phyloP scores from a whole-genome alignment of 2,888 invertebrate species.

The Paralinhomoeus sp. region DNA sequence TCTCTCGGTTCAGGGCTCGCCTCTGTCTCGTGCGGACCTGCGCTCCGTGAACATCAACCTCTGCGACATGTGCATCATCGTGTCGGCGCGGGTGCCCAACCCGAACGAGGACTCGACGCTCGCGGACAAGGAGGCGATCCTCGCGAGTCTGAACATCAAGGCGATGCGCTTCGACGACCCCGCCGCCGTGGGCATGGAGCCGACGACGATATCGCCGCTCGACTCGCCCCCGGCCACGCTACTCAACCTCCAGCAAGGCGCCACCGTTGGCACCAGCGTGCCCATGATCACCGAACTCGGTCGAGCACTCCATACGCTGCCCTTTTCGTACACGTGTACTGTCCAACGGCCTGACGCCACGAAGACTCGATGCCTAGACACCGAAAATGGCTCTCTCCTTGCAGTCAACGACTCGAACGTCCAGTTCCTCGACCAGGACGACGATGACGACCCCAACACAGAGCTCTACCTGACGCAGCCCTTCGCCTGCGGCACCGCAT shows the following conservation, averaged over 20 bases:
- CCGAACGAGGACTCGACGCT: conserved; percentile 89
- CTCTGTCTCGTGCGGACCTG: conserved; percentile 91
- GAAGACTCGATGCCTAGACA: too few relatives aligned
- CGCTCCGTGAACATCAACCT: conserved; percentile 97
- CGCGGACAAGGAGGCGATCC: conserved; percentile 98
- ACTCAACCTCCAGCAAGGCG: conserved; percentile 52
- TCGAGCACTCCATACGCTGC: too few relatives aligned
- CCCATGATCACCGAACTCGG: conserved; percentile 87
- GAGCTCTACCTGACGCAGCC: conserved; percentile 99
- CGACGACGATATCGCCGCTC: conserved; percentile 6
- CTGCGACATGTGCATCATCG: conserved; percentile 99
- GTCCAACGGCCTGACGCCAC: too few relatives aligned
- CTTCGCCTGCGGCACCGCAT: conserved; percentile 98
- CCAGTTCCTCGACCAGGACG: conserved; percentile 46
- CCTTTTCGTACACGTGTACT: too few relatives aligned
- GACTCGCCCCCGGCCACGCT: conserved; percentile 45
- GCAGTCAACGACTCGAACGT: conserved; percentile 96
- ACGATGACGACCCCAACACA: conserved; percentile 98
- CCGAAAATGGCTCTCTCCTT: too few relatives aligned
- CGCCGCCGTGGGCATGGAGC: conserved; percentile 34
- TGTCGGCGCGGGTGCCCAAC: conserved; percentile 96
- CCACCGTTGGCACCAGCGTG: conserved; percentile 90
- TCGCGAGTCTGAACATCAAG: conserved; percentile 97
- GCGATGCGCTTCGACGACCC: conserved; percentile 47
- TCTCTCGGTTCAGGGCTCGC: conserved; percentile 66